phyloP scores from a whole-genome alignment of 2,113 vertebrate genomes.

The Phaethornis superciliosus region DNA sequence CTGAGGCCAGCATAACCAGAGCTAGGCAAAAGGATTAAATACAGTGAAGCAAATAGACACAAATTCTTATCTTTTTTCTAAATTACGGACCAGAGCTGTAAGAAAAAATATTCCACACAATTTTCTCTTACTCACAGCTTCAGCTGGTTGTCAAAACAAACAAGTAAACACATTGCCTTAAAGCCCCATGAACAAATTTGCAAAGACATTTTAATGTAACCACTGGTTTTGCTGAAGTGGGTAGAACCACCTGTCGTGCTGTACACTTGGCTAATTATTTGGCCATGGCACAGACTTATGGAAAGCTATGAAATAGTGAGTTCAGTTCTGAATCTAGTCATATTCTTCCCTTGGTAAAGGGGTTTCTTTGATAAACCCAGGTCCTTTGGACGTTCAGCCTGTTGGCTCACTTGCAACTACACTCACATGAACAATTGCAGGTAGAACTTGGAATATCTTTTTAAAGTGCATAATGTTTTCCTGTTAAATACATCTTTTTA shows the following conservation, averaged over 20 bases:
- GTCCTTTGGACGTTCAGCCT: neutral
- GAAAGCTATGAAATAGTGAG: neutral
- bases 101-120: neutral
- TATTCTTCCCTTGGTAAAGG: neutral
- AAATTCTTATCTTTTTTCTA: neutral
- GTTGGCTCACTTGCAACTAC: neutral
- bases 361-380: neutral
- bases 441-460: neutral
- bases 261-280: neutral
- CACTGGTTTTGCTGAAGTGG: neutral
- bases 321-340: neutral
- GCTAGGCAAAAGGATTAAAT: constrained; percentile 22
- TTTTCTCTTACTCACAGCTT: neutral
- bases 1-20: neutral
- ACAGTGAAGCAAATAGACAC: neutral
- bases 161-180: neutral
- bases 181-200: neutral
- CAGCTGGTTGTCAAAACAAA: neutral
- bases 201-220: neutral
- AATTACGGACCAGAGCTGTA: neutral
- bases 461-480: neutral
- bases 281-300: neutral
- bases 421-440: neutral
- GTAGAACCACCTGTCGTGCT: neutral
- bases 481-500: neutral